Evolutionary conservation across 2,797 vertebrate genomes (phyloP).

Genomic region (Dermochelys coriacea): DNA sequence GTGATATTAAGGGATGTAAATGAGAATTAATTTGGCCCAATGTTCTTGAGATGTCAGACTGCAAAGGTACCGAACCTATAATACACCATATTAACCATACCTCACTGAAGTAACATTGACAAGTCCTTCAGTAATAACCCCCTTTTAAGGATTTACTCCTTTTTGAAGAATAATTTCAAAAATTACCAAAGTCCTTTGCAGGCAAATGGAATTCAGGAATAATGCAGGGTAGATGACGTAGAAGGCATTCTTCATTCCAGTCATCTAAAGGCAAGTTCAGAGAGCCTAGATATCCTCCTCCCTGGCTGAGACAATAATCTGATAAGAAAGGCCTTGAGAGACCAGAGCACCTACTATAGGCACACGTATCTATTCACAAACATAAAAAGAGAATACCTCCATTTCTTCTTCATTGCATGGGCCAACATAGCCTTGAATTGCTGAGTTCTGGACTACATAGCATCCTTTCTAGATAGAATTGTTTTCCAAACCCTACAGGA

Average conservation of each 20-base stretch:
- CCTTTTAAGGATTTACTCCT: not conserved
- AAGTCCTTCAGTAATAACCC: not conserved
- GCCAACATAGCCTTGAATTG: not conserved
- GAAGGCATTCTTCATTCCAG: not conserved
- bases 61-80: not conserved
- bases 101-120: not conserved
- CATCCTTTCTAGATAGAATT: not conserved
- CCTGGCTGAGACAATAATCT: not conserved
- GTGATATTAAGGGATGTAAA: too few relatives aligned
- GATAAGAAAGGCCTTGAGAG: not conserved
- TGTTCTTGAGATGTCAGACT: not conserved
- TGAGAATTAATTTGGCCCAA: too few relatives aligned
- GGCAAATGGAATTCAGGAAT: not conserved
- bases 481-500: not conserved
- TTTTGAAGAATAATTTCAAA: not conserved
- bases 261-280: not conserved
- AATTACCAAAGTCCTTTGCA: not conserved
- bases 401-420: not conserved
- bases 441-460: not conserved
- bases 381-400: not conserved
- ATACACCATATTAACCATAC: not conserved
- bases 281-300: not conserved
- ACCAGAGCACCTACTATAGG: not conserved
- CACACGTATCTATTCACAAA: not conserved
- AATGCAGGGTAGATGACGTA: not conserved